Evolutionary conservation across 2,888 invertebrate species (phyloP), one percentile per base, ranked within the genome.

Genomic region (Vandiemenella viatica): DNA sequence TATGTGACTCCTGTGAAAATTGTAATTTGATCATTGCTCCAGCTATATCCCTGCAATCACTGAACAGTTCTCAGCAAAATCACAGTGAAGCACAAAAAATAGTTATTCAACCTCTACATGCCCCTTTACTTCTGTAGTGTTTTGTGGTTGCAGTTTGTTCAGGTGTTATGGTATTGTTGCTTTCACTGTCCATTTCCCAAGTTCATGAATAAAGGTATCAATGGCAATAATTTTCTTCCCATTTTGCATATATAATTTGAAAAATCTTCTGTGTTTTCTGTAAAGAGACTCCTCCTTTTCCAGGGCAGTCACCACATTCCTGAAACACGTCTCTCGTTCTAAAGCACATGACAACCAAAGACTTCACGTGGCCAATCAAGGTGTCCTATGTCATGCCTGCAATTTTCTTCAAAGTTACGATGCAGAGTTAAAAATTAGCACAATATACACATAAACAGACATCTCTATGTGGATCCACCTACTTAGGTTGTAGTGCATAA

Each of bases 361-460:
- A 23, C 26, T 23, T 23, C 26, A 23, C 26, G 10, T 23, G 26
- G 6, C 26, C 26, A 23, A 23, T 10, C 21, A 19, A 44, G 22
- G 20, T 44, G 20, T 44, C 44, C 20, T 44, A 44, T 21, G 44
- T 44, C 44, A 44, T 7, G 18, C 16, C 44, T 44, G 20, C 22
- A 44, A 44, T 7, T 42, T 44, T 41, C 15, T 48, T 48, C 45
- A n/a, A n/a, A n/a, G n/a, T n/a, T n/a, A n/a, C n/a, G n/a, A 50
- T 10, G 6, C 47, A 37, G 10, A 53, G 38, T 20, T 53, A 26
- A 42, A 50, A 50, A 32, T n/a, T n/a, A n/a, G n/a, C n/a, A n/a
- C n/a, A n/a, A n/a, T n/a, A n/a, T n/a, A n/a, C n/a, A n/a, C n/a
- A n/a, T n/a, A n/a, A n/a, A n/a, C n/a, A n/a, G n/a, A n/a, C n/a